Conservation (phyloP, 2,113 vertebrate genomes). For the Accipiter cooperii region DNA sequence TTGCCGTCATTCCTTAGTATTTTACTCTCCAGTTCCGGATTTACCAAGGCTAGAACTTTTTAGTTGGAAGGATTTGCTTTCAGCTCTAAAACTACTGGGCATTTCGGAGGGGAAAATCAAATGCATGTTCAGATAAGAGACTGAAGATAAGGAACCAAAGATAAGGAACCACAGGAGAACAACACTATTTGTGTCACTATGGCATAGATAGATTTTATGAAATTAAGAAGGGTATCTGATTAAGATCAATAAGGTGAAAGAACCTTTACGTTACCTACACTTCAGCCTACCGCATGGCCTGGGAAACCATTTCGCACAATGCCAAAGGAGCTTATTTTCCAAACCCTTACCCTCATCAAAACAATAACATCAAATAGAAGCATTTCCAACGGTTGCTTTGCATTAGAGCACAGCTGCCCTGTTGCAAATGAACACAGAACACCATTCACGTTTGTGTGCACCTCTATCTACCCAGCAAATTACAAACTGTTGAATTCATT, state of each 20-base stretch:
- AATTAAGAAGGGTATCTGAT: neutral
- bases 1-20: neutral
- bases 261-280: neutral
- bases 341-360: neutral
- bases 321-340: neutral
- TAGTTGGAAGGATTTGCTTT: neutral
- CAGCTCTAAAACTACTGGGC: neutral
- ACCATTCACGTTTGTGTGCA: neutral
- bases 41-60: neutral
- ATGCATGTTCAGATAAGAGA: neutral
- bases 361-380: neutral
- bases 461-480: neutral
- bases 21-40: neutral
- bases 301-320: neutral
- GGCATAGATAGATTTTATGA: neutral
- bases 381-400: neutral
- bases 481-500: neutral
- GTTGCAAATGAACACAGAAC: neutral
- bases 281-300: neutral
- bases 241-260: neutral
- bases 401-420: neutral
- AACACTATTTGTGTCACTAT: neutral
- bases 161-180: neutral
- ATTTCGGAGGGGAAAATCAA: neutral
- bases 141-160: neutral